phyloP scores from a whole-genome alignment of 1,140 invertebrate species.

The Drosophila tristis region DNA sequence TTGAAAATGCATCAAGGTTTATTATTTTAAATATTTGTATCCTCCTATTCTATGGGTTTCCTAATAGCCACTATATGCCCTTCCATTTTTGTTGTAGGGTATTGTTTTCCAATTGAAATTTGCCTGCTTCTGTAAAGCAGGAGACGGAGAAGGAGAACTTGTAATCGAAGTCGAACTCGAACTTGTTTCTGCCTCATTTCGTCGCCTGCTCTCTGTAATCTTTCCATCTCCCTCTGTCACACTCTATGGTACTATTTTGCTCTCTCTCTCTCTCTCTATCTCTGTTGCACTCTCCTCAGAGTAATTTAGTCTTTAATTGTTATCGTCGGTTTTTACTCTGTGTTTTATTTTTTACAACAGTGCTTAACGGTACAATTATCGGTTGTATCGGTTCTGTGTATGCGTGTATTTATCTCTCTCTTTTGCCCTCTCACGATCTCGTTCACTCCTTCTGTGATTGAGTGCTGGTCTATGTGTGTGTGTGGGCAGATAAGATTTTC shows the following conservation, averaged over 20 bases:
- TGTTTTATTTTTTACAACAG: slow-evolving; percentile 52
- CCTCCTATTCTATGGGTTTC: no score
- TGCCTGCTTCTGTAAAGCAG: slow-evolving; percentile 3
- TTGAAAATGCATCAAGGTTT: no score
- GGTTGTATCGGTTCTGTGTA: slow-evolving; percentile 7
- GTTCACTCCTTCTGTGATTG: no score
- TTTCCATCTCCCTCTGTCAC: neutral
- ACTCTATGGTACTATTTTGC: neutral
- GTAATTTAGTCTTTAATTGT: slow-evolving; percentile 65
- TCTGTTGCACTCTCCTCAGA: slow-evolving; percentile 4
- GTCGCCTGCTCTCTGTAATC: slow-evolving; percentile 9
- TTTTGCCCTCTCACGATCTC: neutral
- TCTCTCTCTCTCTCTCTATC: neutral
- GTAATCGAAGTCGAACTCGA: slow-evolving; percentile 37
- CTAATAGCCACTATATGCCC: neutral
- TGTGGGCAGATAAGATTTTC: slow-evolving; percentile 51
- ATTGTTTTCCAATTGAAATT: slow-evolving; percentile 2
- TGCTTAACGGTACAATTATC: slow-evolving; percentile 71
- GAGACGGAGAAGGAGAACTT: slow-evolving; percentile 16
- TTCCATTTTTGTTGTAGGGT: neutral
- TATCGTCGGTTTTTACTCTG: slow-evolving; percentile 58
- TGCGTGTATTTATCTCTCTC: slow-evolving; percentile 22
- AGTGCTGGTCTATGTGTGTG: slow-evolving; percentile 8
- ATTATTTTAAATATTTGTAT: no score
- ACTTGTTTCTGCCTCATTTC: slow-evolving; percentile 53